Evolutionary conservation across 2,797 vertebrate genomes (phyloP).

Genomic region (Cyclopterus lumpus): DNA sequence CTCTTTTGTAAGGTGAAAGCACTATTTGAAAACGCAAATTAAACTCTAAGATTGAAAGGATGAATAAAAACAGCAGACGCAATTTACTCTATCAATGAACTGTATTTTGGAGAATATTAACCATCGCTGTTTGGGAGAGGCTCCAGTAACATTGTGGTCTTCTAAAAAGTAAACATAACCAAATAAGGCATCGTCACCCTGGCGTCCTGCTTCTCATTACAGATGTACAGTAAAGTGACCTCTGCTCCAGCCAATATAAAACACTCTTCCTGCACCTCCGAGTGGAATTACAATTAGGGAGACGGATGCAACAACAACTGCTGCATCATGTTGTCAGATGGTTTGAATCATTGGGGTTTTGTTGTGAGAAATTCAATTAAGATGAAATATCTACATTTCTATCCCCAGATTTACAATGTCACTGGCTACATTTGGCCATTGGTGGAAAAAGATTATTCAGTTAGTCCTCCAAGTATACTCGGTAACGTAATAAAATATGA

Average conservation of each 20-base stretch:
- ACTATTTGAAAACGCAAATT: constrained; percentile 48
- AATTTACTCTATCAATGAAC: constrained; percentile 21
- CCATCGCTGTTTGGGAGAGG: not conserved
- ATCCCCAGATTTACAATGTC: not conserved
- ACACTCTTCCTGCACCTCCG: constrained; percentile 43
- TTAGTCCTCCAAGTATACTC: constrained; percentile 1
- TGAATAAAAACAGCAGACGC: constrained; percentile 23
- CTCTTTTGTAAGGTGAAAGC: constrained; percentile 52
- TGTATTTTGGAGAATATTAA: constrained; percentile 30
- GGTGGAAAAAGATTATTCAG: not conserved
- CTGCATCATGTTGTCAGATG: constrained; percentile 58
- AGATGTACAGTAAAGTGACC: constrained; percentile 39
- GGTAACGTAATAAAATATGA: not conserved
- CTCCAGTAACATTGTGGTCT: not conserved
- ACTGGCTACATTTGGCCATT: not conserved
- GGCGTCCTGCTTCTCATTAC: constrained; percentile 11
- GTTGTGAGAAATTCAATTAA: constrained; percentile 43
- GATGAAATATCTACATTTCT: constrained; percentile 14
- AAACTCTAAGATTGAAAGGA: constrained; percentile 39
- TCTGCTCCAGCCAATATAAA: constrained; percentile 57
- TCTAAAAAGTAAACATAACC: constrained; percentile 36
- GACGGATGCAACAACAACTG: constrained; percentile 67
- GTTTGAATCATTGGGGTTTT: constrained; percentile 63
- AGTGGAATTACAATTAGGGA: constrained; percentile 65
- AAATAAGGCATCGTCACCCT: constrained; percentile 17